A percentile compares a stretch with the other conserved stretches of the same genome.
These are phyloP conservation scores for Gymnosoma rotundatum DNA, from an alignment of 2,888 invertebrate genomes.

Conservation along the genomic window DNA sequence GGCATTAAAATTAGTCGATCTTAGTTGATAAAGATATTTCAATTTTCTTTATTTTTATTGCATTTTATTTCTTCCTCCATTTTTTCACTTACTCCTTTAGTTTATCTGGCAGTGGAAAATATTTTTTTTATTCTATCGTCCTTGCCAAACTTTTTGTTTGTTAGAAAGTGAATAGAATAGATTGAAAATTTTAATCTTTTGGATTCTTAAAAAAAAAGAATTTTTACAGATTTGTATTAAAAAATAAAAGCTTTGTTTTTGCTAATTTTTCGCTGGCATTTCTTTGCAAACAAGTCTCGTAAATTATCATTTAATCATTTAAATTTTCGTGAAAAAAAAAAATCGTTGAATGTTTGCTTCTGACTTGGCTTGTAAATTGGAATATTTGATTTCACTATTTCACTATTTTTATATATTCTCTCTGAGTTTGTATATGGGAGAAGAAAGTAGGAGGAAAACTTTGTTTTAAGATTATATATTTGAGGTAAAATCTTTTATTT, in stretches of 20 bases:
- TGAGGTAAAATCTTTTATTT: too few species aligned
- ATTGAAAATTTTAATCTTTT: slow-evolving; percentile 43
- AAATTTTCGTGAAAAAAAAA: slow-evolving; percentile 27
- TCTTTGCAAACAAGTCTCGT: slow-evolving; percentile 66
- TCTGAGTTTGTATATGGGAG: too few species aligned
- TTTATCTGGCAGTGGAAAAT: slow-evolving; percentile 50
- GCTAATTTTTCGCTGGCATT: slow-evolving; percentile 27
- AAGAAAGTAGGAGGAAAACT: too few species aligned
- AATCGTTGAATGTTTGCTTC: too few species aligned
- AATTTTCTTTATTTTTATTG: slow-evolving; percentile 5
- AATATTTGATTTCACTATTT: too few species aligned
- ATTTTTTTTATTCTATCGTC: slow-evolving; percentile 46
- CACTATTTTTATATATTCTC: too few species aligned
- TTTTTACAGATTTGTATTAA: background rate
- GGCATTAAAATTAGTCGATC: slow-evolving; percentile 32
- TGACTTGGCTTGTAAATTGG: background rate
- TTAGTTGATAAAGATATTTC: slow-evolving; percentile 22
- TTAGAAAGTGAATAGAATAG: slow-evolving; percentile 7
- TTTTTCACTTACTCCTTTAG: slow-evolving; percentile 22
- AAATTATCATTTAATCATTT: slow-evolving; percentile 71
- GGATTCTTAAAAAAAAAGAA: background rate
- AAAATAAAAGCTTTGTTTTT: slow-evolving; percentile 6
- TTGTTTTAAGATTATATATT: too few species aligned
- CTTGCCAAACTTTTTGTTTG: slow-evolving; percentile 43
- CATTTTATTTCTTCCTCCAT: background rate